A percentile compares a stretch with the other conserved stretches of the same genome.
Conservation (phyloP, 2,113 vertebrate species). For the Sander lucioperca region DNA sequence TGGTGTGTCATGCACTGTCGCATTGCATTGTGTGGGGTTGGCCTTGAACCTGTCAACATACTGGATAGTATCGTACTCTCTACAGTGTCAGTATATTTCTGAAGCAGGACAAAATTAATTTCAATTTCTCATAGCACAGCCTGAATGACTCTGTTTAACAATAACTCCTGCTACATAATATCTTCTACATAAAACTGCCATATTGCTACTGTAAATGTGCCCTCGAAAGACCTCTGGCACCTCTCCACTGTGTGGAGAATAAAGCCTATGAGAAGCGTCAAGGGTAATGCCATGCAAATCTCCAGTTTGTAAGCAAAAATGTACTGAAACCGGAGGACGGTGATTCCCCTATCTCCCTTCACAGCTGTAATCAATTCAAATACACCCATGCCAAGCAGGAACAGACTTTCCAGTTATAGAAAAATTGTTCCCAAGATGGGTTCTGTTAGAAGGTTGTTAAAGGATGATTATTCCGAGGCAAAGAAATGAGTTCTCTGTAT, state of each 20-base stretch:
- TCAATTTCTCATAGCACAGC: constrained; percentile 29
- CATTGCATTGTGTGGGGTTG: background rate
- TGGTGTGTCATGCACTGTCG: background rate
- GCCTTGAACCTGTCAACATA: constrained; percentile 27
- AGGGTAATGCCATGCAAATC: constrained; percentile 75
- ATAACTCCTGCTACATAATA: constrained; percentile 40
- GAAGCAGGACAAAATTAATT: constrained; percentile 31
- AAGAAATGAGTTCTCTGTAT: constrained; percentile 19
- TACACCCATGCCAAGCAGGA: constrained; percentile 45
- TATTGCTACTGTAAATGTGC: constrained; percentile 33
- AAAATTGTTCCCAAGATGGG: constrained; percentile 52
- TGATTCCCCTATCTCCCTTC: constrained; percentile 66
- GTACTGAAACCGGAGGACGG: constrained; percentile 53
- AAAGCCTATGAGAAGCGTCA: constrained; percentile 51
- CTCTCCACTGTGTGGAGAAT: constrained; percentile 48
- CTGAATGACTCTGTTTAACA: constrained; percentile 56
- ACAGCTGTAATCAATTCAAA: constrained; percentile 71
- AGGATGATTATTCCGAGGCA: constrained; percentile 54
- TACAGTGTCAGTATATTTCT: constrained; percentile 37
- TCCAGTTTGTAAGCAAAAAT: constrained; percentile 66
- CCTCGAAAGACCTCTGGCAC: constrained; percentile 61
- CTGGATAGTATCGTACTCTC: constrained; percentile 20
- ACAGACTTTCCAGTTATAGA: constrained; percentile 47
- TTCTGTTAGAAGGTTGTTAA: constrained; percentile 53
- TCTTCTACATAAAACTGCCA: too few species aligned